phyloP scores from a whole-genome alignment of 2,113 vertebrate species.

The Anolis carolinensis region DNA sequence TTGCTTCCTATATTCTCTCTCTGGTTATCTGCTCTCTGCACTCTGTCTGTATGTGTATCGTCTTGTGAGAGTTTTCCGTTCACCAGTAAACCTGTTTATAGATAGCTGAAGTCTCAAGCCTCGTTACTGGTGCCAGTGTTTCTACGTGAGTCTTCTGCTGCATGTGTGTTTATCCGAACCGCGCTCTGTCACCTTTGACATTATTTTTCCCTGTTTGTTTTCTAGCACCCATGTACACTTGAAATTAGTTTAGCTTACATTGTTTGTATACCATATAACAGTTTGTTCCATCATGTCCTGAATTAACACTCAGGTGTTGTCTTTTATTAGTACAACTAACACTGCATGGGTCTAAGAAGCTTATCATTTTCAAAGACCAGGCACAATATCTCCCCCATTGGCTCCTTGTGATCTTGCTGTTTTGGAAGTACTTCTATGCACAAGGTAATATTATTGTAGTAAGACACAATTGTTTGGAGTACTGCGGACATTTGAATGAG shows the following conservation, averaged over 20 bases:
- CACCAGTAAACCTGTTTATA: too few species aligned
- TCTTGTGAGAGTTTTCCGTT: too few species aligned
- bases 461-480: background rate
- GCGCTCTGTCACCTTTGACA: too few species aligned
- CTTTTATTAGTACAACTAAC: background rate
- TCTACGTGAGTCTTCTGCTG: too few species aligned
- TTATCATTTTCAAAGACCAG: background rate
- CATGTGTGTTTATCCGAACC: too few species aligned
- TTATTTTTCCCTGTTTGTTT: background rate
- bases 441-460: background rate
- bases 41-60: too few species aligned
- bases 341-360: background rate
- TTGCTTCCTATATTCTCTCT: too few species aligned
- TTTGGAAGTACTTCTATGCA: background rate
- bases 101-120: too few species aligned
- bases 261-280: background rate
- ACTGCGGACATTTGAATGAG: background rate
- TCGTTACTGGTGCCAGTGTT: too few species aligned
- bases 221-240: background rate
- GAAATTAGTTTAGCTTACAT: conserved; percentile 5
- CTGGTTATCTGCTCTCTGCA: too few species aligned
- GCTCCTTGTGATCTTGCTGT: background rate
- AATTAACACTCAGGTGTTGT: conserved; percentile 4
- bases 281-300: background rate
- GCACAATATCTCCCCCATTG: background rate